Percentiles rank a stretch among this genome's conserved stretches.
These are phyloP conservation scores for Anas platyrhynchos DNA, from an alignment of 2,113 vertebrate genomes.

Conservation along the genomic window DNA sequence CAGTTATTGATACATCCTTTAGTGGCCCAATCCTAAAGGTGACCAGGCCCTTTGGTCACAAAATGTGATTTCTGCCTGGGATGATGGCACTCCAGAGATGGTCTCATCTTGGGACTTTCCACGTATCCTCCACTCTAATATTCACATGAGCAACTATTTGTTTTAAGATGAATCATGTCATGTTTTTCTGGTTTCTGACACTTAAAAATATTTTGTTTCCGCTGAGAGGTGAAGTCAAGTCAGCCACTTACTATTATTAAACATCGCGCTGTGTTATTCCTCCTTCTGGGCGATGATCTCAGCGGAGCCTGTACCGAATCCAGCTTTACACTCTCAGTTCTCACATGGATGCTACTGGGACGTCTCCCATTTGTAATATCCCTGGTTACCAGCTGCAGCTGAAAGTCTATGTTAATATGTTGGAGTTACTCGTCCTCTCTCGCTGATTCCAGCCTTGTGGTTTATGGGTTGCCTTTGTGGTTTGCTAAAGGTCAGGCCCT, in stretches of 20 bases:
- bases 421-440: constrained; percentile 30
- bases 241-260: constrained; percentile 53
- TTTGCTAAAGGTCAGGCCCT: constrained; percentile 70
- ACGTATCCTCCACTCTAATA: not conserved
- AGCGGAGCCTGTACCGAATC: not conserved
- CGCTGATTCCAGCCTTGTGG: constrained; percentile 59
- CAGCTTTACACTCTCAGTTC: not conserved
- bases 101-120: constrained; percentile 37
- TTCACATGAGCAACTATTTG: constrained; percentile 13
- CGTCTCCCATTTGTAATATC: not conserved
- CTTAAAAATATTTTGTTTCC: constrained; percentile 42
- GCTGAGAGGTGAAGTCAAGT: not conserved
- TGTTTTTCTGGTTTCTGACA: constrained; percentile 38
- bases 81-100: not conserved
- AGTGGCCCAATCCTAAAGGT: not conserved
- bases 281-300: not conserved
- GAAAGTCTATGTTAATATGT: constrained; percentile 28
- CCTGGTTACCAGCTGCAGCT: not conserved
- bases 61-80: not conserved
- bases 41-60: not conserved
- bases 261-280: not conserved
- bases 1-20: not conserved
- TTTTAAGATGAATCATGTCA: constrained; percentile 18
- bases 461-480: constrained; percentile 70
- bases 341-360: not conserved